phyloP scores from a whole-genome alignment of 2,113 vertebrate genomes.

The Herpailurus yagouaroundi region DNA sequence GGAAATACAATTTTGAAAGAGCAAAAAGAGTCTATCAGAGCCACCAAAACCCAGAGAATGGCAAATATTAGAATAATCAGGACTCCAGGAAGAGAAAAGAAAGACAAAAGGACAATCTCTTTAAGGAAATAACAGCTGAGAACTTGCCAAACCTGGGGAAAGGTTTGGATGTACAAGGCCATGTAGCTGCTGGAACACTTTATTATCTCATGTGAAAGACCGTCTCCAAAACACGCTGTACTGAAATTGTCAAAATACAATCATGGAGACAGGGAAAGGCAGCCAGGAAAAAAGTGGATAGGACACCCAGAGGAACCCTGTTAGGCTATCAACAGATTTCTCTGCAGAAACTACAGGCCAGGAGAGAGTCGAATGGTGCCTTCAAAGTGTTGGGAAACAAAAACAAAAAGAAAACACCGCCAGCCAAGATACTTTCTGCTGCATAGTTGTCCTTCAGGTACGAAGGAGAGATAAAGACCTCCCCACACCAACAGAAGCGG shows the following conservation, averaged over 20 bases:
- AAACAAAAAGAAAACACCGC: too few species aligned
- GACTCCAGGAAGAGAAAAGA: neutral
- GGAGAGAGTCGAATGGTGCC: neutral
- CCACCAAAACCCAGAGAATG: neutral
- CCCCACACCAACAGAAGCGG: neutral
- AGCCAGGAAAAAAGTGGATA: neutral
- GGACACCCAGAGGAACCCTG: neutral
- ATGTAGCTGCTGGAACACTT: neutral
- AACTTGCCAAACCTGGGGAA: neutral
- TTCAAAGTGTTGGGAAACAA: neutral
- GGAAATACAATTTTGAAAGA: neutral
- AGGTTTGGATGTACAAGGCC: neutral
- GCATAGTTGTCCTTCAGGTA: neutral
- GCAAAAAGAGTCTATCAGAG: neutral
- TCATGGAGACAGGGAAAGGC: neutral
- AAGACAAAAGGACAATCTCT: neutral
- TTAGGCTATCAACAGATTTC: neutral
- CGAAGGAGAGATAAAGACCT: neutral
- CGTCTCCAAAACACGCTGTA: neutral
- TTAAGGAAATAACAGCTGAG: neutral
- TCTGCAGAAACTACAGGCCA: neutral
- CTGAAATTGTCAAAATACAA: neutral
- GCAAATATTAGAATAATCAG: neutral
- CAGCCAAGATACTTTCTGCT: neutral
- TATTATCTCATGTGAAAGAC: neutral